phyloP scores from a whole-genome alignment of 1,140 invertebrate genomes.

The Penaeus chinensis region DNA sequence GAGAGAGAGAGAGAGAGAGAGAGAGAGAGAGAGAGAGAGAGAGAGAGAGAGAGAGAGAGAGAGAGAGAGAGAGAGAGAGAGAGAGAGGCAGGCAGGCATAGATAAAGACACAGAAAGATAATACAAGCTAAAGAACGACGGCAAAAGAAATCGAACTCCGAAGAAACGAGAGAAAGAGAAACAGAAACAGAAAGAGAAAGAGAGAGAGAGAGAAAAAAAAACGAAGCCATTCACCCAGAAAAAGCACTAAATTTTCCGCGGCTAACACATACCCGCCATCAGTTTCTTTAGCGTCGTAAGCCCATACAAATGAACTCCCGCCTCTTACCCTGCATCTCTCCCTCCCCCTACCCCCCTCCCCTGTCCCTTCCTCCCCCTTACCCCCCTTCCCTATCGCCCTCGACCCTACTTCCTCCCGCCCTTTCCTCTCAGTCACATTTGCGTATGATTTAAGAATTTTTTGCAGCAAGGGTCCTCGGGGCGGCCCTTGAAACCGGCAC shows the following conservation, averaged over 20 bases:
- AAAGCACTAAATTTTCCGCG: constrained; percentile 9
- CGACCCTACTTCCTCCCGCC: too few species aligned
- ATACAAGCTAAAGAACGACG: neutral
- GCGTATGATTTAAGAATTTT: too few species aligned
- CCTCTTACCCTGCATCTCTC: neutral
- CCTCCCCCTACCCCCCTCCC: neutral
- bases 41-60: neutral
- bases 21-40: neutral
- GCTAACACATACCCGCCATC: constrained; percentile 22
- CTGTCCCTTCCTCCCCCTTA: neutral
- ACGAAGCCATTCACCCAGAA: neutral
- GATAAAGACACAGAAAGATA: neutral
- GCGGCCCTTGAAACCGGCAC: constrained; percentile 1
- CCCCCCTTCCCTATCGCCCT: neutral
- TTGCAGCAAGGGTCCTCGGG: constrained; percentile 4
- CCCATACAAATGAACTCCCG: constrained; percentile 33
- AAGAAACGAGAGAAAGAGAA: neutral
- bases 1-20: neutral
- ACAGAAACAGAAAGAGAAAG: neutral
- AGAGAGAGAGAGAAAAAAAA: neutral
- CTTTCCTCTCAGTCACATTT: too few species aligned
- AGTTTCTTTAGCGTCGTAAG: constrained; percentile 43
- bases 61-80: neutral
- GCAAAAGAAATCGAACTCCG: neutral
- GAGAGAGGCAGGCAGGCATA: neutral